These are phyloP conservation scores for Melieria omissa DNA, from an alignment of 2,888 invertebrate species.

Conservation along the genomic window DNA sequence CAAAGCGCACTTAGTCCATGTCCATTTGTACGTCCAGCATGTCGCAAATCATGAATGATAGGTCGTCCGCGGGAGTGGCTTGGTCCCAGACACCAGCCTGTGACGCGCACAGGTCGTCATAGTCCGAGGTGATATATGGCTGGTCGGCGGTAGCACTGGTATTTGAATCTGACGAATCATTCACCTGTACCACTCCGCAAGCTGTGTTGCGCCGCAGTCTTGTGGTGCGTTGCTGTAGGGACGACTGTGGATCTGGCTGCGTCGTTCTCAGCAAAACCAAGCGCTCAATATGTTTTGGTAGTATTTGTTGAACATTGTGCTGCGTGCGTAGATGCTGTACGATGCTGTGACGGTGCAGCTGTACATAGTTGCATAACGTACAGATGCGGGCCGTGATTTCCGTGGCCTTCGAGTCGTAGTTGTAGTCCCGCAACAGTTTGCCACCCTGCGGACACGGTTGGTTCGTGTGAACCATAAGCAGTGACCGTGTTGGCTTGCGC, in stretches of 20 bases:
- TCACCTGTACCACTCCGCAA: background rate
- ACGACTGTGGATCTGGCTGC: slow-evolving; percentile 10
- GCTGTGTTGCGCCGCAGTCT: background rate
- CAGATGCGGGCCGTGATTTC: slow-evolving; percentile 73
- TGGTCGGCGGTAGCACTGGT: slow-evolving; percentile 11
- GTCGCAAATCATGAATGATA: slow-evolving; percentile 57
- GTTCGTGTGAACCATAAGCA: slow-evolving; percentile 48
- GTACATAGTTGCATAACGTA: slow-evolving; percentile 77
- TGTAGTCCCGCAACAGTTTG: slow-evolving; percentile 41
- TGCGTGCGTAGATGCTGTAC: slow-evolving; percentile 70
- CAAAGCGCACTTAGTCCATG: no score
- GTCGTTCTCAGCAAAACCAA: slow-evolving; percentile 47
- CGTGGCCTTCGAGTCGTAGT: slow-evolving; percentile 44
- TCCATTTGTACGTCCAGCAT: slow-evolving; percentile 54
- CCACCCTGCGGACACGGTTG: slow-evolving; percentile 44
- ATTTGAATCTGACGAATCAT: slow-evolving; percentile 5
- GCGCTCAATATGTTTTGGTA: slow-evolving; percentile 46
- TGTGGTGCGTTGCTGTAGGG: background rate
- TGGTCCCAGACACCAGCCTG: slow-evolving; percentile 28
- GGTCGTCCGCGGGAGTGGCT: slow-evolving; percentile 49
- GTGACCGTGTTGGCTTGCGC: slow-evolving; percentile 49
- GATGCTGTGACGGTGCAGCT: slow-evolving; percentile 72
- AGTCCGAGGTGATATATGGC: slow-evolving; percentile 24
- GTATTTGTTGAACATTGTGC: slow-evolving; percentile 47
- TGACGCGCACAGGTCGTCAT: slow-evolving; percentile 13